Evolutionary conservation across 23 tunicate species (phyloP), one percentile per base, ranked within the genome.

Genomic region (Corella eumyota): DNA sequence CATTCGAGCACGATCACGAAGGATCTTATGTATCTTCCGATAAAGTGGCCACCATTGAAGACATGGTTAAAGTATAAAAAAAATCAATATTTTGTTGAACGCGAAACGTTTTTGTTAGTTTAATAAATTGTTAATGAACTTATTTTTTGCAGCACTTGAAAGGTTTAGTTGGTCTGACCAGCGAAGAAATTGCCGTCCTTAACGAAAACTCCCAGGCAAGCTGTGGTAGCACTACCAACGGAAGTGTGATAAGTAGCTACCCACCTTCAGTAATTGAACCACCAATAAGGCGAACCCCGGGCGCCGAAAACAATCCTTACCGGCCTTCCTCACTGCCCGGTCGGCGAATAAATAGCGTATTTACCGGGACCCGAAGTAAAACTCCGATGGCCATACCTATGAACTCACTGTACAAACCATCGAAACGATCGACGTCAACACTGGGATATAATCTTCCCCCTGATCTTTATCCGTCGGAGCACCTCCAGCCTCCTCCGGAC

Each of bases 91-190:
- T 54, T 13, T 54, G 34, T 11, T 13, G 1, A 2, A 4, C 2
- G 3, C 60, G 34, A 54, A 7, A 15, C 32, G 22, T 48, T 48
- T n/a, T n/a, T n/a, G n/a, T n/a, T n/a, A n/a, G n/a, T n/a, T n/a
- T n/a, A n/a, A n/a, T n/a, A n/a, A n/a, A n/a, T n/a, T n/a, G n/a
- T n/a, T n/a, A n/a, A n/a, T n/a, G n/a, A n/a, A 6, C 2, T 62
- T 49, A 52, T 13, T 27, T 38, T 3, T 60, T 64, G 23, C 71
- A 84, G 94, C 84, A 84, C 21, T 32, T 84, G 30, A 64, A 64
- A 40, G 78, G 78, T 17, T 26, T 75, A 6, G 94, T 75, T 33
- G 94, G 94, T 24, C 59, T 84, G 2, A 84, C 94, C 6, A 69
- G 64, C 5, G 75, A 84, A 69, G 94, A 84, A 34, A 75, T 75